Percentiles rank a stretch among this genome's conserved stretches.
phyloP scores from a whole-genome alignment of 2,888 invertebrate species.

The Keiferia lycopersicella region DNA sequence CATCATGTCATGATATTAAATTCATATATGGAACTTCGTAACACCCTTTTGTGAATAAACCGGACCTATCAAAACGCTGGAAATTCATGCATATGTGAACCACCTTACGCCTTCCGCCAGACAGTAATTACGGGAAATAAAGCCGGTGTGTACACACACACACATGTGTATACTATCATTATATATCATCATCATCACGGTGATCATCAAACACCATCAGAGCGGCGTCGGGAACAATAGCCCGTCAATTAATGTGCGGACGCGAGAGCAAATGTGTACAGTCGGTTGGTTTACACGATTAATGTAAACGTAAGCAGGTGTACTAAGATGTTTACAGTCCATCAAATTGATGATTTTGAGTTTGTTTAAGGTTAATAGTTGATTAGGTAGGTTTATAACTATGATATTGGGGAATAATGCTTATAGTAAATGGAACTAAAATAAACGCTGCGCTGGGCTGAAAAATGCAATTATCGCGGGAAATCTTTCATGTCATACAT shows the following conservation, averaged over 20 bases:
- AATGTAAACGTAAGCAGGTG: conserved; percentile 6
- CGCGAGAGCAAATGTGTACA: conserved; percentile 7
- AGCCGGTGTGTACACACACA: background rate
- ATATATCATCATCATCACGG: conserved; percentile 10
- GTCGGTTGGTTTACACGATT: background rate
- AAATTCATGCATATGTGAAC: too few species aligned
- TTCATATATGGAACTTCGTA: too few species aligned
- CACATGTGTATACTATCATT: background rate
- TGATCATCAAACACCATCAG: conserved; percentile 10
- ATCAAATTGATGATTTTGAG: background rate
- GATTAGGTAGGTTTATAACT: too few species aligned
- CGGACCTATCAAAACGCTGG: too few species aligned
- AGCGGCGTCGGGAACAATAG: conserved; percentile 4
- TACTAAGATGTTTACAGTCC: background rate
- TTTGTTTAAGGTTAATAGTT: background rate
- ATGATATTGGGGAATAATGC: too few species aligned
- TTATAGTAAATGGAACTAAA: too few species aligned
- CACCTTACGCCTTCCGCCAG: background rate
- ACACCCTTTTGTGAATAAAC: too few species aligned
- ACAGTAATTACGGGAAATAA: conserved; percentile 18
- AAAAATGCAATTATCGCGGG: too few species aligned
- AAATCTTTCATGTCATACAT: too few species aligned
- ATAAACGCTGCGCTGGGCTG: too few species aligned
- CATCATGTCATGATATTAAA: too few species aligned
- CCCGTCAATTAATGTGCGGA: conserved; percentile 12